Percentiles rank a stretch among this genome's conserved stretches.
phyloP scores from a whole-genome alignment of 2,797 vertebrate genomes.

The Sparidentex hasta region DNA sequence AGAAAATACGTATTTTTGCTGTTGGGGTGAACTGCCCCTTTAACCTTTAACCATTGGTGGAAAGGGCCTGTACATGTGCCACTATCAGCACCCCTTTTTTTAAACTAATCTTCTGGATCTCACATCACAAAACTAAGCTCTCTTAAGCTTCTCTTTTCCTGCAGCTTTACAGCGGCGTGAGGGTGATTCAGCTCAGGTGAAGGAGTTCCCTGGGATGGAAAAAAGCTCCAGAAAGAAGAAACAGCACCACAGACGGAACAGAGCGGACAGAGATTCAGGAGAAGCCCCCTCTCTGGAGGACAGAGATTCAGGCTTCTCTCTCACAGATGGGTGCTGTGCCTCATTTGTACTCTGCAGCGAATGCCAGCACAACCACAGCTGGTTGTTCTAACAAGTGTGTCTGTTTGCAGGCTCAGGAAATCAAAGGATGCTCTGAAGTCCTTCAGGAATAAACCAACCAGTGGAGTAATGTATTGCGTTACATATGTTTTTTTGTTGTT shows the following conservation, averaged over 20 bases:
- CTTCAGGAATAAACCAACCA: constrained; percentile 56
- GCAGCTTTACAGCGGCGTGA: constrained; percentile 40
- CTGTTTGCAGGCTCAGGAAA: constrained; percentile 68
- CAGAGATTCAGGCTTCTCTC: constrained; percentile 71
- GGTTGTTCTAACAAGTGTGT: constrained; percentile 17
- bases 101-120: background rate
- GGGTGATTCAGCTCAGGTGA: constrained; percentile 40
- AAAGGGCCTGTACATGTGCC: background rate
- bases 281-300: constrained; percentile 78
- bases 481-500: background rate
- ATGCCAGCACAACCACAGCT: background rate
- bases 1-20: too few relatives aligned
- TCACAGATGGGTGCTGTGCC: constrained; percentile 79
- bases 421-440: constrained; percentile 59
- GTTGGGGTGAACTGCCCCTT: background rate
- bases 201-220: constrained; percentile 36
- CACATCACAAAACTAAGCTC: background rate
- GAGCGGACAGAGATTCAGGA: constrained; percentile 74
- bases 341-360: background rate
- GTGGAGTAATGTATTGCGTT: constrained; percentile 65
- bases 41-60: background rate
- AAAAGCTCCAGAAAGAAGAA: constrained; percentile 53
- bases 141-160: background rate
- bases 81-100: background rate
- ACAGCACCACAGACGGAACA: constrained; percentile 63